These are phyloP conservation scores for Tipula unca DNA, from an alignment of 2,888 invertebrate species.

Conservation along the genomic window DNA sequence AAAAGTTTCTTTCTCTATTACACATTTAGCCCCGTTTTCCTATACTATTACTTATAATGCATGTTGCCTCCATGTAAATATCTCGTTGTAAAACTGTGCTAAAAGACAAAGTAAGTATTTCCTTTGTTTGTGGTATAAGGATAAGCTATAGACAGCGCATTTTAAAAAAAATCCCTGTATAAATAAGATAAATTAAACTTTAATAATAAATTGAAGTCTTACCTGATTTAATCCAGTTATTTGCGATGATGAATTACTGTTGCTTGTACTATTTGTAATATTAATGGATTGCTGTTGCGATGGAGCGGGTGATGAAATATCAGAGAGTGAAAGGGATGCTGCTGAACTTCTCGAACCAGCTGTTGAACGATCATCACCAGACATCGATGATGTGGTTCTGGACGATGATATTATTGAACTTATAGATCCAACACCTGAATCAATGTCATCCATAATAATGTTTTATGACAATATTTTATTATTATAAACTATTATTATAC, in stretches of 20 bases:
- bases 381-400: neutral
- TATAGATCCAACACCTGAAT: conserved; percentile 1
- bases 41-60: too few species aligned
- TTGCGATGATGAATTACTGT: neutral
- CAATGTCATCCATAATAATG: neutral
- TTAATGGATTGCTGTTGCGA: neutral
- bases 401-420: conserved; percentile 8
- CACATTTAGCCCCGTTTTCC: too few species aligned
- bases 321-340: neutral
- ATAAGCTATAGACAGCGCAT: too few species aligned
- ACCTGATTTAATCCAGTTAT: neutral
- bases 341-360: conserved; percentile 16
- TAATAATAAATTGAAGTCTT: neutral
- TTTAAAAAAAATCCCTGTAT: too few species aligned
- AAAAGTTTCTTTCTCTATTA: too few species aligned
- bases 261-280: neutral
- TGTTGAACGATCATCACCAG: conserved; percentile 18
- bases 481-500: neutral
- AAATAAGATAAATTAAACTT: neutral
- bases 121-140: too few species aligned
- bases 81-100: too few species aligned
- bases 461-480: neutral
- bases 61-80: too few species aligned
- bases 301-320: neutral
- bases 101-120: too few species aligned